These are phyloP conservation scores for Mythimna impura DNA, from an alignment of 2,888 invertebrate species.

Conservation along the genomic window DNA sequence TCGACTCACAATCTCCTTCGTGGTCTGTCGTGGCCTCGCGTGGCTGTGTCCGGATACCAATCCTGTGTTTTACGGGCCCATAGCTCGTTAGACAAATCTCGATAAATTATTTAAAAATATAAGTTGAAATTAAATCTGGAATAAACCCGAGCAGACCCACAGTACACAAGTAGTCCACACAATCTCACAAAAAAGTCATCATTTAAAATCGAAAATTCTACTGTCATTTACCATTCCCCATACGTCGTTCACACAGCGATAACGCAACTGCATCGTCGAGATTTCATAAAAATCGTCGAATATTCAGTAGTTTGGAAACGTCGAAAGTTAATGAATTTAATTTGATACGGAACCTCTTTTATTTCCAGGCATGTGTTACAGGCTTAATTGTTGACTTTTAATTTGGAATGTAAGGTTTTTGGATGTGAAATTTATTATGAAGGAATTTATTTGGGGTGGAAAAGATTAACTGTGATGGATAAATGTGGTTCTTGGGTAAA, in stretches of 20 bases:
- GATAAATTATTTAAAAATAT: not conserved
- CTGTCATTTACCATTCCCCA: conserved; percentile 57
- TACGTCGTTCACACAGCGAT: conserved; percentile 57
- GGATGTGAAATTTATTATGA: conserved; percentile 2
- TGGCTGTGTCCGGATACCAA: too few species aligned
- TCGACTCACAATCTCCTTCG: too few species aligned
- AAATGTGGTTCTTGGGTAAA: not conserved
- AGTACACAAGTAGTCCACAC: conserved; percentile 5
- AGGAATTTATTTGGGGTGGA: not conserved
- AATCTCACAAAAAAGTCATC: conserved; percentile 40
- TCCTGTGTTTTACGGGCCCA: too few species aligned
- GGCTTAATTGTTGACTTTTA: conserved; percentile 55
- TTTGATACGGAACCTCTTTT: conserved; percentile 45
- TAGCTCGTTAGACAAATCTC: too few species aligned
- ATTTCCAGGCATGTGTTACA: conserved; percentile 32
- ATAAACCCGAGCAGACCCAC: not conserved
- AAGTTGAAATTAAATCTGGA: not conserved
- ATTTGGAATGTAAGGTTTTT: conserved; percentile 37
- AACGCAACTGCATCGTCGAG: conserved; percentile 48
- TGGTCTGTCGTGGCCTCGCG: too few species aligned
- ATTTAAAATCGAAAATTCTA: conserved; percentile 40
- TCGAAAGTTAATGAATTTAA: conserved; percentile 55
- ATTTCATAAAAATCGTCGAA: conserved; percentile 54
- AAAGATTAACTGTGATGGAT: not conserved
- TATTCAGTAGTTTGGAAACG: conserved; percentile 44